Evolutionary conservation across 2,113 vertebrate genomes (phyloP), one percentile per base, ranked within the genome.

Genomic region (Danionella cerebrum): DNA sequence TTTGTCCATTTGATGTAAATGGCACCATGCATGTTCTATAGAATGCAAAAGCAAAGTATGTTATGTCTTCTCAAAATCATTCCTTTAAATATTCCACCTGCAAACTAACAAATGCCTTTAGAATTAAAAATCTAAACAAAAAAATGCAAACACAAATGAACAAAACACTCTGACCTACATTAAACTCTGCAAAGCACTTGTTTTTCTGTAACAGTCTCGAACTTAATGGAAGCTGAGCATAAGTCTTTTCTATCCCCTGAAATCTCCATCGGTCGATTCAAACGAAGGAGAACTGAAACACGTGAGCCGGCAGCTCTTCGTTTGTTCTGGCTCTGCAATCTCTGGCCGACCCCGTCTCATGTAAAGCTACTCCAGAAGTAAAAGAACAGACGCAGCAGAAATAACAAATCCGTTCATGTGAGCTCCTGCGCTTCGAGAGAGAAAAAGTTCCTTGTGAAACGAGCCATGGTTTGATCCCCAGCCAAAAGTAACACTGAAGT

Each of bases 401-500:
- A 66, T 6, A 72, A 68, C 25, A 59, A 29, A 31, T n/a, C 16
- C 36, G 24, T 47, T 62, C 67, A 64, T 33, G 13, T 67, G 18
- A 3, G 22, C 38, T 66, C 38, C 29, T 60, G 48, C 44, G 35
- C 42, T 33, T 22, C 14, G 18, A 31, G 22, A 5, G 39, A 31
- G 16, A 31, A 31, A 25, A 44, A 36, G 29, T 51, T 4, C 21
- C 21, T 59, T 22, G 44, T 67, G 35, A 10, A 44, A 39, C 31
- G 42, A 29, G 69, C 38, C 22, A 51, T 51, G 64, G 69, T 73
- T 35, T 80, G 77, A 72, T 57, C 75, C 13, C 10, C 33, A 53
- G 76, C 76, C 83, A 83, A 55, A 72, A 65, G 70, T 45, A 75
- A 77, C 67, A 76, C 14, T 38, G 63, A 71, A 52, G 22, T 48